Evolutionary conservation across 2,797 vertebrate species (phyloP), one percentile per base, ranked within the genome.

Genomic region (Chaetodon trifasciatus): DNA sequence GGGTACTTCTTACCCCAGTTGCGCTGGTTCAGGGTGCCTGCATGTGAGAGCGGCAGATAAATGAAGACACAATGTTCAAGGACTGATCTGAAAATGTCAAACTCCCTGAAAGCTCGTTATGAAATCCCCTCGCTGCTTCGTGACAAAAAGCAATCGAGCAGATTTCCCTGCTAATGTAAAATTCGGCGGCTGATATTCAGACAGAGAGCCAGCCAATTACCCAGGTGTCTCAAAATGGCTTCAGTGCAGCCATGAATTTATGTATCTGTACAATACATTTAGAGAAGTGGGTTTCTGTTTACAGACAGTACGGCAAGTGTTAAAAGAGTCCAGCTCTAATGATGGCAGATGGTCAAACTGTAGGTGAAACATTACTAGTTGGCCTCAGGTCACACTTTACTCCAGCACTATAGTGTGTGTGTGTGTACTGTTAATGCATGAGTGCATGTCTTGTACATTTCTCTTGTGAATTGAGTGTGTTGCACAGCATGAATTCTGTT

Each of bases 1-100:
- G 97, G 96, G 74, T 97, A 98, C 93, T 95, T 98, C 93, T 96
- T 97, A 6, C 94, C 96, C 98, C 98, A 99, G 86, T 92, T 96
- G 76, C 91, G 96, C 92, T 97, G 97, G 93, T 96, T 98, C 88
- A 98, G 88, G 68, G 95, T 92, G 77, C 97, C 98, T 99, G 91
- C n/a, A 46, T 0, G 19, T 8, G 15, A 68, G 17, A 66, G 13
- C 67, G 8, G n/a, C 16, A 24, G 15, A 24, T 23, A 61, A 28
- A 74, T 42, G 2, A 50, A 53, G 42, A 53, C 60, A 55, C 17
- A 8, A 40, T 17, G 37, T 62, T 76, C 1, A 53, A 50, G 32
- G 7, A 37, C 53, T 28, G 8, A 24, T 55, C 6, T 57, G 32
- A 58, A 76, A 79, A 39, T 58, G 21, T 62, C 16, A 57, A 62